These are phyloP conservation scores for Brachystomella parvula DNA, from an alignment of 1,140 invertebrate genomes.

Conservation along the genomic window DNA sequence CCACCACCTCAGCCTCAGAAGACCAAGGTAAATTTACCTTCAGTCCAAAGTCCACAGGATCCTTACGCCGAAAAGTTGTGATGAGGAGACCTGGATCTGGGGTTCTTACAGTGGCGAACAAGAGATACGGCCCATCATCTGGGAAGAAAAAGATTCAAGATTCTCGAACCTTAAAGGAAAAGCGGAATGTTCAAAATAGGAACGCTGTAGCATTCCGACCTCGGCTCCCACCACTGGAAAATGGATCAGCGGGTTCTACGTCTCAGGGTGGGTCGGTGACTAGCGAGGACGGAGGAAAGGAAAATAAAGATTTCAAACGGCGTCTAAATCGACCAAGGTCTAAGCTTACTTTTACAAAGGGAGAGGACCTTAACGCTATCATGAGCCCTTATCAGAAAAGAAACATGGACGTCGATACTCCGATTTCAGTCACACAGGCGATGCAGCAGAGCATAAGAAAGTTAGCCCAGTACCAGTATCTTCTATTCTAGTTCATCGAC, in stretches of 20 bases:
- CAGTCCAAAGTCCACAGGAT: neutral
- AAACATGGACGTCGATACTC: conserved; percentile 33
- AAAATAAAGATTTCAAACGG: neutral
- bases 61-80: neutral
- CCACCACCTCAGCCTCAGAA: conserved; percentile 24
- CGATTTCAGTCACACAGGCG: conserved; percentile 46
- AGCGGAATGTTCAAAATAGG: neutral
- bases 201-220: neutral
- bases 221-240: neutral
- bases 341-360: conserved; percentile 21
- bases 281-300: conserved; percentile 18
- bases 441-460: conserved; percentile 46
- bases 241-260: neutral
- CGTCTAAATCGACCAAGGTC: conserved; percentile 13
- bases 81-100: neutral
- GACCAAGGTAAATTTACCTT: conserved; percentile 11
- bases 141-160: neutral
- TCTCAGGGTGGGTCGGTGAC: conserved; percentile 25
- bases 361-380: conserved; percentile 11
- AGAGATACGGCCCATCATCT: neutral
- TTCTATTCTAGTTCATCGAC: neutral
- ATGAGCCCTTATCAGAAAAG: conserved; percentile 15
- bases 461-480: conserved; percentile 38
- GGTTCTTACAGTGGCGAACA: neutral
- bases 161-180: neutral